Conservation (phyloP, 2,113 vertebrate species). For the Alouatta palliata region DNA sequence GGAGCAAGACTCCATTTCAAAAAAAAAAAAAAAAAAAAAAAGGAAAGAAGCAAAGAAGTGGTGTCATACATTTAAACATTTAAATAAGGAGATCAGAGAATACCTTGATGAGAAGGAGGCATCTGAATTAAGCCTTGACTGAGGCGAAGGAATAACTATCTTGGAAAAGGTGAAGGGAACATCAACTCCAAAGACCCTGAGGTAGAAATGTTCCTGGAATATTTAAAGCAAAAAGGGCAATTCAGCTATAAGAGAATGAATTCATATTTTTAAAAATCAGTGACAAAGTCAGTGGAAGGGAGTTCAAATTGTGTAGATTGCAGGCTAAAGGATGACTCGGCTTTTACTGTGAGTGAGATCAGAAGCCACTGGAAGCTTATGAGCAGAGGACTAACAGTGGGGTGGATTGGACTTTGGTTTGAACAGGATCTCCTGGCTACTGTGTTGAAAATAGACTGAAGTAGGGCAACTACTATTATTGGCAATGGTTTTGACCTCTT, state of each 20-base stretch:
- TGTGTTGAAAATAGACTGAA: constrained; percentile 40
- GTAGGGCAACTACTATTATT: constrained; percentile 66
- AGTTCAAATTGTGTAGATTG: neutral
- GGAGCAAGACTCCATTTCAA: neutral
- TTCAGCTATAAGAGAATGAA: neutral
- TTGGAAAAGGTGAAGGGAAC: neutral
- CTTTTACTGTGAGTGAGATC: neutral
- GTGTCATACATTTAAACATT: neutral
- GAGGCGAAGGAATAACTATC: neutral
- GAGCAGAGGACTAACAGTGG: neutral
- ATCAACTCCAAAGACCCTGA: neutral
- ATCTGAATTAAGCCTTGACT: neutral
- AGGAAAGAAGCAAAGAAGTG: neutral
- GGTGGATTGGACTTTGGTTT: neutral
- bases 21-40: constrained; percentile 27
- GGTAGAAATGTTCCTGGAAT: neutral
- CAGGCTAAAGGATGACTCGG: neutral
- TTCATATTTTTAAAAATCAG: neutral
- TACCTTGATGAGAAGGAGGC: neutral
- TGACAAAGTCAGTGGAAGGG: neutral
- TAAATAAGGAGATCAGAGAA: neutral
- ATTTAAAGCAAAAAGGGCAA: neutral
- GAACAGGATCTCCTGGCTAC: neutral
- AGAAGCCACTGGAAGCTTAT: neutral
- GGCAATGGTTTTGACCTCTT: constrained; percentile 46